A percentile compares a stretch with the other conserved stretches of the same genome.
phyloP scores from a whole-genome alignment of 53 echinoderm and acorn worm species.

The Mesocentrotus franciscanus region DNA sequence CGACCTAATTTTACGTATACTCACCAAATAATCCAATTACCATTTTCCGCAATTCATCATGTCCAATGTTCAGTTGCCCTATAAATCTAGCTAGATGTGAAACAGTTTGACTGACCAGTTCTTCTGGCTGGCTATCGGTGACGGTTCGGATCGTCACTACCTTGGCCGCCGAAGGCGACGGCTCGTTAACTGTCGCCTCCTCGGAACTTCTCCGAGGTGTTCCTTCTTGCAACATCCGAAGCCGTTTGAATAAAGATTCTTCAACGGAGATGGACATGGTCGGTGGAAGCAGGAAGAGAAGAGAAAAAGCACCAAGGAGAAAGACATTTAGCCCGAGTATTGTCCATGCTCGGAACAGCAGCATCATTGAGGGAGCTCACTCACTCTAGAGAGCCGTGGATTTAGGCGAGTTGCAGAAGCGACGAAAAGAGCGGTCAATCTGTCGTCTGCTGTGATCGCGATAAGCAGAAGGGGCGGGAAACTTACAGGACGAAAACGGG shows the following conservation, averaged over 20 bases:
- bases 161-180: neutral
- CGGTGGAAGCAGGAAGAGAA: constrained; percentile 24
- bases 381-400: neutral
- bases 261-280: constrained; percentile 8
- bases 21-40: constrained; percentile 45
- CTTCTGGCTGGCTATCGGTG: neutral
- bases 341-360: constrained; percentile 24
- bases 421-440: neutral
- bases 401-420: neutral
- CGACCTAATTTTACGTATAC: neutral
- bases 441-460: constrained; percentile 4
- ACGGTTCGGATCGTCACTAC: neutral
- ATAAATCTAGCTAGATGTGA: constrained; percentile 48
- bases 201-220: neutral
- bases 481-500: neutral
- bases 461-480: neutral
- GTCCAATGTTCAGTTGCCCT: constrained; percentile 34
- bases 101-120: neutral
- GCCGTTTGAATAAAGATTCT: constrained; percentile 30
- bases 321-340: constrained; percentile 13
- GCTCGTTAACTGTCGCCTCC: neutral
- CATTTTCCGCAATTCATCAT: constrained; percentile 11
- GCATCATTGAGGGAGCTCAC: neutral
- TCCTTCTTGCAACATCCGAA: constrained; percentile 29
- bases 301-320: constrained; percentile 26